phyloP scores from a whole-genome alignment of 2,113 vertebrate species.

The Cavia aperea region DNA sequence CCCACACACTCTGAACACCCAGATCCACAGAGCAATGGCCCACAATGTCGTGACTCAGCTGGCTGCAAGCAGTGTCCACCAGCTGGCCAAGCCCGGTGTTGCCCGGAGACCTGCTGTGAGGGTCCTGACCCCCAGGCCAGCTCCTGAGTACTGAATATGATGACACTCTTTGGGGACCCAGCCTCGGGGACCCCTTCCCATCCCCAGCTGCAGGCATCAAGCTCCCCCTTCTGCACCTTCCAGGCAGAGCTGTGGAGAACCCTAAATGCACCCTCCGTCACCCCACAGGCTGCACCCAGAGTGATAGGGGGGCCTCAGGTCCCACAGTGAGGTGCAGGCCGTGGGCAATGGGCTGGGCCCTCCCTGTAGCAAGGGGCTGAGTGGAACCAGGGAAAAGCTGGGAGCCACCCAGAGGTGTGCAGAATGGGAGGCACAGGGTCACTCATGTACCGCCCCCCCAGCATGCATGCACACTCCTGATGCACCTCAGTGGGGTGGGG shows the following conservation, averaged over 20 bases:
- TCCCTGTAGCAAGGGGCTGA: not conserved
- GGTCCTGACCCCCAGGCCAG: not conserved
- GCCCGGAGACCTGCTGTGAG: not conserved
- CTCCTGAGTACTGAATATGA: not conserved
- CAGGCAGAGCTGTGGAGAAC: not conserved
- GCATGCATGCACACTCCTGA: not conserved
- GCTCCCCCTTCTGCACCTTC: not conserved
- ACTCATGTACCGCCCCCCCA: no score
- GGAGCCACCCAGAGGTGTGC: not conserved
- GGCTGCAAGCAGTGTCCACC: not conserved
- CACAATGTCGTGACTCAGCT: not conserved
- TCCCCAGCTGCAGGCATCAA: not conserved
- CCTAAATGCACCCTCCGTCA: not conserved
- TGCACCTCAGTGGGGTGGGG: no score
- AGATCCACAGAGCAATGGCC: not conserved
- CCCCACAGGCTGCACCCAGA: not conserved
- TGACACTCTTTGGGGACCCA: not conserved
- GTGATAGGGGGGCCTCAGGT: not conserved
- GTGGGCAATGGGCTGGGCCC: not conserved
- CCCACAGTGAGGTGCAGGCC: not conserved
- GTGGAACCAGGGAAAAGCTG: not conserved
- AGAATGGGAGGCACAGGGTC: fast-evolving
- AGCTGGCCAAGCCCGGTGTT: not conserved
- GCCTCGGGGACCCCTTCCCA: not conserved
- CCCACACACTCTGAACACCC: not conserved